Base-by-base conservation (phyloP, 2,113 vertebrate genomes). In the Hipposideros armiger region DNA sequence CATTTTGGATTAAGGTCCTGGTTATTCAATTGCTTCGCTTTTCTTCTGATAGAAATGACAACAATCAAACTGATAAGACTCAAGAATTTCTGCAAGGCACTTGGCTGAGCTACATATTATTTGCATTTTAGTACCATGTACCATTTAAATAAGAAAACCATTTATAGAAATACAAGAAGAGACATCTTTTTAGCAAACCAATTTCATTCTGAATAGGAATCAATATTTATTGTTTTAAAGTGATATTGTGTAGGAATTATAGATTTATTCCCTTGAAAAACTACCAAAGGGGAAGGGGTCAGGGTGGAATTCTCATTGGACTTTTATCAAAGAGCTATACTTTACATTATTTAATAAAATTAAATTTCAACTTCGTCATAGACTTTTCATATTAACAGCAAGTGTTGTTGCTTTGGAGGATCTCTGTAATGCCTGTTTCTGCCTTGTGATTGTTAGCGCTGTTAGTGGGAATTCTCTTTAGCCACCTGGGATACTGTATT, bases 321-420 rank as follows among this genome's bases (percentile, higher is more conserved):
- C 24, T 76, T 91, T 52, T 20, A 87, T 42, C 30, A 85, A 85
- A 90, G 9, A 70, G 26, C 30, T 90, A 3, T 15, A 54, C 86
- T 89, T 90, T 52, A 83, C 73, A 78, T 36, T 60, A 60, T 17
- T 73, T 87, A 91, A 54, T 94, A 74, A 87, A 92, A 76, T 76
- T 84, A 87, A 95, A 50, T 10, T n/a, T 74, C 11, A 83, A n/a
- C 32, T 81, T 73, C 47, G 81, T 66, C 47, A 64, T 58, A 70
- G 30, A 81, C 20, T 91, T 96, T 78, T 81, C 36, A 89, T 13
- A 60, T 42, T 64, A 90, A 90, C 13, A 83, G 13, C 7, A 70
- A 32, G 9, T 87, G 20, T 64, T 83, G 32, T 50, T 83, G 45
- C 62, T 36, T 62, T 91, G 81, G 45, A 42, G 54, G 10, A 66